Base-by-base conservation (phyloP, 2,113 vertebrate genomes). In the Callospermophilus lateralis region DNA sequence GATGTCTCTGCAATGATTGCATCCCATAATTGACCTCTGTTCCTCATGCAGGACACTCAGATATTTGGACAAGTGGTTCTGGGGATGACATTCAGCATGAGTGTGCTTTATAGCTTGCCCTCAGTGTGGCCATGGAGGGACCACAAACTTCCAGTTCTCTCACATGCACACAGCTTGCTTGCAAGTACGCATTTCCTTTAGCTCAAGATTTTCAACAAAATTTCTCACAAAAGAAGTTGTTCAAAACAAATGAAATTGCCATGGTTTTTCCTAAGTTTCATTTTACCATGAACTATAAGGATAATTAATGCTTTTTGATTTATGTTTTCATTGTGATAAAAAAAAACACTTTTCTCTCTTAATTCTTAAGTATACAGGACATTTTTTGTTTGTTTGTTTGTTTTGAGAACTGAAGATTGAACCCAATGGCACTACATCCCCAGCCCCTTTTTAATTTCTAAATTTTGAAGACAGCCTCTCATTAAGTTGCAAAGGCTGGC, bases 161-260 rank as follows among this genome's bases (percentile, higher is more conserved):
- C 10, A 39, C n/a, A 65, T 6, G 28, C 73, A 74, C 68, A 63
- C 4, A 51, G 32, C 30, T 20, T 88, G 45, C 42, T 86, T 53
- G 26, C n/a, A 96, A 92, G 20, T 37, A 55, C 58, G 58, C 17
- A 6, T 45, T 93, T 34, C 48, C 61, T 93, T 89, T 77, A 73
- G 58, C 72, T 80, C 51, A 73, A 94, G 67, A 32, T 28, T 63
- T 67, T 63, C 61, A 67, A 81, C 51, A 80, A 37, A 51, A 92
- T 67, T 84, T 89, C 51, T 63, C 63, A 89, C 11, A 70, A 77
- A 84, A 55, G 65, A 4, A 37, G 9, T 4, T 74, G 11, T n/a
- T 61, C 28, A 89, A 20, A 93, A 77, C 28, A 92, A 95, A 87
- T 58, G 12, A 93, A 94, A 84, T 80, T 55, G 83, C 48, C 73